phyloP scores from a whole-genome alignment of 2,797 vertebrate species.

The Peromyscus attwateri region DNA sequence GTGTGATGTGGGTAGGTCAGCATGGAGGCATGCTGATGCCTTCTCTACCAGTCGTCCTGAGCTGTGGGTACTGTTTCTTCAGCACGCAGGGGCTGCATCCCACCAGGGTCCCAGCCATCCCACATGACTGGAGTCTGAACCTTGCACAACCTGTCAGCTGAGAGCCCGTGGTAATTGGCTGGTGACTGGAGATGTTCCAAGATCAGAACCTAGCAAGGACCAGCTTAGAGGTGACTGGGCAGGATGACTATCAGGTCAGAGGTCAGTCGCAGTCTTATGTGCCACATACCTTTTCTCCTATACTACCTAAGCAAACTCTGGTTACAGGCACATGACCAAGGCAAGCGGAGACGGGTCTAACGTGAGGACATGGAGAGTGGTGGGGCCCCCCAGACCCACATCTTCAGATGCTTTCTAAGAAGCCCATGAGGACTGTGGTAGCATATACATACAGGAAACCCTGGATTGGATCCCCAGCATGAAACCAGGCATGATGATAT shows the following conservation, averaged over 20 bases:
- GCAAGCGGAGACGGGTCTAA: background rate
- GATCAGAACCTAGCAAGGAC: background rate
- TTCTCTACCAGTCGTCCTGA: background rate
- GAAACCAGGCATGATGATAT: background rate
- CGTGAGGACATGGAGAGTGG: background rate
- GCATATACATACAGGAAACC: background rate
- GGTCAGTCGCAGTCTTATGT: background rate
- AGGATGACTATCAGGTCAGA: background rate
- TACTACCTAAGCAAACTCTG: background rate
- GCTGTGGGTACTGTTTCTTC: background rate
- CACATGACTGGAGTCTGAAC: slow-evolving; percentile 43
- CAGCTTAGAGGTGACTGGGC: background rate
- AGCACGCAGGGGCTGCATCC: background rate
- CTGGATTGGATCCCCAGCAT: background rate
- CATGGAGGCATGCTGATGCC: background rate
- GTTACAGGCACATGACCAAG: background rate
- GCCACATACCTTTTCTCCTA: background rate
- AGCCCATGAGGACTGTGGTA: background rate
- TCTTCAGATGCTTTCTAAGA: background rate
- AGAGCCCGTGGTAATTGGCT: slow-evolving; percentile 16
- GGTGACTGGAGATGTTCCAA: background rate
- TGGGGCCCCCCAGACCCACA: no score
- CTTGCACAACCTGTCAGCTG: slow-evolving; percentile 13
- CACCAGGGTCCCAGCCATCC: background rate
- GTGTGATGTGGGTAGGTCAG: background rate